phyloP scores from a whole-genome alignment of 1,140 invertebrate genomes.

The Orius insidiosus region DNA sequence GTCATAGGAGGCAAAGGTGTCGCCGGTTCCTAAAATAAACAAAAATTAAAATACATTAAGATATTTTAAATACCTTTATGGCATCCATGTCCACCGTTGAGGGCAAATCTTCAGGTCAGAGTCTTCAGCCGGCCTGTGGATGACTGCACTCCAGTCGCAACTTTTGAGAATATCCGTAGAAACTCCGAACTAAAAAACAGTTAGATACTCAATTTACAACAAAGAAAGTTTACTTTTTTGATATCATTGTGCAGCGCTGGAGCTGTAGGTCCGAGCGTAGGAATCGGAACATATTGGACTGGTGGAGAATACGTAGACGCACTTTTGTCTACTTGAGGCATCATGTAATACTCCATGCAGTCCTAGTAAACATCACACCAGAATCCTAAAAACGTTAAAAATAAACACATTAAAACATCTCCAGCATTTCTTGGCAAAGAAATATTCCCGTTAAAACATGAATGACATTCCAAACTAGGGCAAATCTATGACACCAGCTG shows the following conservation, averaged over 20 bases:
- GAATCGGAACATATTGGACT: conserved; percentile 15
- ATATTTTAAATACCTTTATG: conserved; percentile 24
- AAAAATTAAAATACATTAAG: background rate
- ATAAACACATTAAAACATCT: no score
- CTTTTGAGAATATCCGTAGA: conserved; percentile 21
- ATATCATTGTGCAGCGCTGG: conserved; percentile 9
- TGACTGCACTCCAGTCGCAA: conserved; percentile 26
- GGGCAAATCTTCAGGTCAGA: conserved; percentile 28
- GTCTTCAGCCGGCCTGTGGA: conserved; percentile 26
- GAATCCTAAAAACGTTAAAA: conserved; percentile 17
- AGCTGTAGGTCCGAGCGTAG: background rate
- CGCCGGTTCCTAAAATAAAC: conserved; percentile 18
- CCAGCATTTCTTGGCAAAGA: no score
- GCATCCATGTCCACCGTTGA: conserved; percentile 31
- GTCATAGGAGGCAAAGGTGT: conserved; percentile 19
- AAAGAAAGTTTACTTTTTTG: conserved; percentile 12
- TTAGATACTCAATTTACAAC: background rate
- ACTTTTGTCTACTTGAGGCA: conserved; percentile 21
- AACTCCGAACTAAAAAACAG: conserved; percentile 8
- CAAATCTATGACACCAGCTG: no score
- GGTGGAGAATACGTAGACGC: conserved; percentile 16
- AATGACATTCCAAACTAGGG: no score
- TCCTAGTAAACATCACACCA: conserved; percentile 14
- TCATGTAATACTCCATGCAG: conserved; percentile 22
- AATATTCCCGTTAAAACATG: no score